Base-by-base conservation (phyloP, 1,140 invertebrate species). In the Meloidogyne exigua region DNA sequence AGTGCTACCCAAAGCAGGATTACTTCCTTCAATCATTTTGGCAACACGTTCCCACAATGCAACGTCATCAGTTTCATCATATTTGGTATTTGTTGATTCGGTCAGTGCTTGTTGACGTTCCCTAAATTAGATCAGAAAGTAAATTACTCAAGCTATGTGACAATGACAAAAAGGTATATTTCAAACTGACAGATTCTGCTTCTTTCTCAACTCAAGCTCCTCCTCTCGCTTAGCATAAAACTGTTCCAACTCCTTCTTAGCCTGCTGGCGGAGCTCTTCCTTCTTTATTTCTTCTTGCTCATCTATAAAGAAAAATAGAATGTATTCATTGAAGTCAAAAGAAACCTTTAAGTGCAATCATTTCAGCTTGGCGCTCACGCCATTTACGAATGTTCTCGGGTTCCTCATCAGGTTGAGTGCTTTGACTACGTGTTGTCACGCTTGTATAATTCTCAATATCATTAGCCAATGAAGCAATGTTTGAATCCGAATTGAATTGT, bases 371-470 rank as follows among this genome's bases (percentile, higher is more conserved):
- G 1, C 85, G 23, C 57, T 83, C 78, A 36, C 81, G 74, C 81
- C 81, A 82, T 72, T 85, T 85, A 25, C 69, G 85, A 62, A 82
- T 85, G 2, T 86, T 82, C 44, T 82, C 81, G 0, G 83, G 83
- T 32, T 82, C 81, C 28, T 85, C 82, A 13, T 80, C 44, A 36
- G 12, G 73, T 28, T 76, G 75, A 44, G 28, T 39, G 73, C 44
- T 62, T 25, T 76, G 75, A 66, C 74, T 77, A 36, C 77, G 77
- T 72, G 78, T 68, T 23, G 42, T n/a, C 18, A n/a, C 1, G n/a
- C 18, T 57, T 1, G 71, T 18, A 57, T 36, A 39, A 25, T 64
- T 73, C 15, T 42, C n/a, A 39, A 62, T 39, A 49, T 64, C 57
- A 21, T 57, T 62, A 3, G 57, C 36, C 1, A 23, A 15, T 4